Evolutionary conservation across 23 tunicate genomes (phyloP), one percentile per base, ranked within the genome.

Genomic region (Halocynthia roretzi): DNA sequence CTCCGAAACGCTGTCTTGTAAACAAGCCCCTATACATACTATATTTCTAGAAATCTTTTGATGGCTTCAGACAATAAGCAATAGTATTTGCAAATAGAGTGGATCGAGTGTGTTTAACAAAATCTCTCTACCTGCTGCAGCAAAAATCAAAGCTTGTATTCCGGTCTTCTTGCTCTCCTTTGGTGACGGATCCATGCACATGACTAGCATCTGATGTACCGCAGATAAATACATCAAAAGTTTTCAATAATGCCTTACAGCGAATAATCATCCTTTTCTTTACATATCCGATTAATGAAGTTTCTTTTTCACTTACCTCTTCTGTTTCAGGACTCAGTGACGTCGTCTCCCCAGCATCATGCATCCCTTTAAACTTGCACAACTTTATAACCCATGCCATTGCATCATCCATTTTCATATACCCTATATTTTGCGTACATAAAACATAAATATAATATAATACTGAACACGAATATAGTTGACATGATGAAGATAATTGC

Each of bases 161-260:
- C 73, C 64, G 58, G 80, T 77, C 52, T 88, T 88, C 56, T 88
- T 88, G 15, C 84, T 57, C 80, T 83, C 95, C 58, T 83, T 88
- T 7, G 95, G 95, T 8, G 84, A 63, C 53, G 82, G 31, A 70
- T 88, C 95, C 67, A 82, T 88, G 14, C 72, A 53, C 74, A 83
- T 61, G 18, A 83, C 65, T 15, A 88, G 68, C 93, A 87, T 87
- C 93, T 87, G 74, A 48, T 17, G 57, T 44, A 31, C 1, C 44
- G 44, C 44, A 31, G 44, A 31, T 31, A 31, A 31, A 31, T 31
- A 31, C 4, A 31, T 31, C 44, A 31, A 31, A 31, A 31, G 44
- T 31, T 31, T 31, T 31, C 44, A 31, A 31, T 1, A 31, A 31
- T 31, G 44, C 44, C 44, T 31, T 31, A 31, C 44, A 31, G 44